Conservation (phyloP, 2,888 invertebrate genomes). For the Argyresthia goedartella region DNA sequence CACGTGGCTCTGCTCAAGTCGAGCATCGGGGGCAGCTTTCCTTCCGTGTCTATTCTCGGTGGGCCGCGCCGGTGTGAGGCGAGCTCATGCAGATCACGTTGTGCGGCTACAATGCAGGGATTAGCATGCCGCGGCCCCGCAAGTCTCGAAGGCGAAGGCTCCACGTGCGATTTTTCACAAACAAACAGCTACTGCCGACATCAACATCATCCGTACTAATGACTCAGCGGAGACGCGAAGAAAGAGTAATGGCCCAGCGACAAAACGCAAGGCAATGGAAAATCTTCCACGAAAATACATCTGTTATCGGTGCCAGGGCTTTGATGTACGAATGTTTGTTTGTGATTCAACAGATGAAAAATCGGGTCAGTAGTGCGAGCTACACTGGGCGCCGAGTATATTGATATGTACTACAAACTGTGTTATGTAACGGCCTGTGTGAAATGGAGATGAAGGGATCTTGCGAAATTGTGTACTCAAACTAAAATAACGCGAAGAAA, state of each 20-base stretch:
- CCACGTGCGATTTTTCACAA: slow-evolving; percentile 20
- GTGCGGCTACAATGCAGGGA: slow-evolving; percentile 32
- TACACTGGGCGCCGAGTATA: not conserved
- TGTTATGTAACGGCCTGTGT: slow-evolving; percentile 13
- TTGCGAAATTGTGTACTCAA: slow-evolving; percentile 45
- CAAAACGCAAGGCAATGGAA: slow-evolving; percentile 8
- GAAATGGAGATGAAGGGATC: slow-evolving; percentile 20
- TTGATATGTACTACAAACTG: slow-evolving; percentile 30
- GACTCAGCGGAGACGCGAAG: slow-evolving; percentile 15
- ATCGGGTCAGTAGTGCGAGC: slow-evolving; percentile 48
- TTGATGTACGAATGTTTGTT: slow-evolving; percentile 19
- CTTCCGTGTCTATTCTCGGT: slow-evolving; percentile 64
- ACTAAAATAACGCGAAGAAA: slow-evolving; percentile 37
- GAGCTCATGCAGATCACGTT: slow-evolving; percentile 49
- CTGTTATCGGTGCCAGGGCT: not conserved
- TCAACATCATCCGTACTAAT: slow-evolving; percentile 19
- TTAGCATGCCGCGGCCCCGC: slow-evolving; percentile 38
- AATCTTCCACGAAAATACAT: not conserved
- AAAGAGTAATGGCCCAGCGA: not conserved
- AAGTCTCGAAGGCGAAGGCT: slow-evolving; percentile 14
- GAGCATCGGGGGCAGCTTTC: slow-evolving; percentile 48
- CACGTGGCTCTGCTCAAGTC: slow-evolving; percentile 47
- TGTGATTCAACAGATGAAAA: slow-evolving; percentile 51
- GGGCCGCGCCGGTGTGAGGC: slow-evolving; percentile 51
- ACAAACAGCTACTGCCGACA: slow-evolving; percentile 12